Percentiles rank a stretch among this genome's conserved stretches.
Conservation (phyloP, 2,888 invertebrate genomes). For the Chymomyza amoena region DNA sequence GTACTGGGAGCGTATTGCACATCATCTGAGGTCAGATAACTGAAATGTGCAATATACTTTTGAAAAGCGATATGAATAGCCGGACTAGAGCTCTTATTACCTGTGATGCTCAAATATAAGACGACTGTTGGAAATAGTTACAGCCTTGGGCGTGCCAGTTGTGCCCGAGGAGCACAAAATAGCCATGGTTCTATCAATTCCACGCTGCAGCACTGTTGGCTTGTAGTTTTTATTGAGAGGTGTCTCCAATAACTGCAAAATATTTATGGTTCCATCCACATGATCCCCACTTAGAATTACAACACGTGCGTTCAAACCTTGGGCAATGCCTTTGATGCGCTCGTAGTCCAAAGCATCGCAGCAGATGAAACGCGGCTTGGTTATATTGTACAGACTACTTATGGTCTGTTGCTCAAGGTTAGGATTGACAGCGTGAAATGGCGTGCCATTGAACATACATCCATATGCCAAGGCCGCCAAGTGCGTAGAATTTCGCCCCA, state of each 20-base stretch:
- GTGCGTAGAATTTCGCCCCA: constrained; percentile 62
- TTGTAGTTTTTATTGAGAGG: constrained; percentile 30
- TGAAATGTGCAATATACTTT: neutral
- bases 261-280: constrained; percentile 23
- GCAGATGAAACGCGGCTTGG: constrained; percentile 62
- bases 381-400: constrained; percentile 48
- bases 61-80: neutral
- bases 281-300: constrained; percentile 43
- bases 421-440: constrained; percentile 63
- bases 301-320: constrained; percentile 22
- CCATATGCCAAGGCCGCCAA: constrained; percentile 62
- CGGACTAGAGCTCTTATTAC: constrained; percentile 18
- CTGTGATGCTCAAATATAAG: constrained; percentile 50
- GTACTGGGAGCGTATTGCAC: constrained; percentile 63
- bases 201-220: constrained; percentile 38
- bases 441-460: constrained; percentile 64
- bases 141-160: constrained; percentile 75
- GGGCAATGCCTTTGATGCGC: constrained; percentile 42
- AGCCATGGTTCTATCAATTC: constrained; percentile 55
- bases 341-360: constrained; percentile 62
- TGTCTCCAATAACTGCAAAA: constrained; percentile 39
- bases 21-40: constrained; percentile 47
- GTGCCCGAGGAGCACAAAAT: constrained; percentile 77
- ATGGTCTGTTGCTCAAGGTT: constrained; percentile 50
- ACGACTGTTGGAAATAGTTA: constrained; percentile 60